A percentile compares a stretch with the other conserved stretches of the same genome.
Evolutionary conservation across 2,888 invertebrate genomes (phyloP).

Genomic region (Neocrepidodera transversa): DNA sequence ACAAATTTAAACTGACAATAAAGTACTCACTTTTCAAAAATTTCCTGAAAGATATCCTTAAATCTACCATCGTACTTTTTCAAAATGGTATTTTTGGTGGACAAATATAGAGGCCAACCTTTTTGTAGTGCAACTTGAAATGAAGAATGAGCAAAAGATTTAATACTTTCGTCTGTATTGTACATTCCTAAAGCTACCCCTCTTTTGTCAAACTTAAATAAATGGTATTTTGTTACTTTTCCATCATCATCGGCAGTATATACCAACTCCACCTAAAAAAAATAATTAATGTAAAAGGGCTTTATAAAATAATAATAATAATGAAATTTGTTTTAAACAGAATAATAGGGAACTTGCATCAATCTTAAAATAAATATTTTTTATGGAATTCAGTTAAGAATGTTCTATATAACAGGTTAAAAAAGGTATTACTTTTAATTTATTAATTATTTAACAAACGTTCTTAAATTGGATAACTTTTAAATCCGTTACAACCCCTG

Average conservation of each 20-base stretch:
- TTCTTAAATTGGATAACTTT: too few relatives aligned
- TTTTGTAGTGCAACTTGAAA: slow-evolving; percentile 86
- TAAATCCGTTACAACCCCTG: too few relatives aligned
- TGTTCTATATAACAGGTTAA: too few relatives aligned
- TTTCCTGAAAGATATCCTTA: slow-evolving; percentile 91
- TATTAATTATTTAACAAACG: too few relatives aligned
- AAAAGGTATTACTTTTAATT: too few relatives aligned
- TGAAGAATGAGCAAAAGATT: slow-evolving; percentile 84
- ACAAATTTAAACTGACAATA: too few relatives aligned
- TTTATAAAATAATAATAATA: too few relatives aligned
- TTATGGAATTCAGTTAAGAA: too few relatives aligned
- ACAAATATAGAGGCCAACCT: slow-evolving; percentile 88
- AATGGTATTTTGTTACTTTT: slow-evolving; percentile 63
- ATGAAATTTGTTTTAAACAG: too few relatives aligned
- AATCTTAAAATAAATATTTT: too few relatives aligned
- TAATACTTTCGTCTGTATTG: slow-evolving; percentile 87
- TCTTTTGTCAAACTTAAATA: slow-evolving; percentile 75
- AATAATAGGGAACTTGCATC: too few relatives aligned
- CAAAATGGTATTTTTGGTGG: slow-evolving; percentile 90
- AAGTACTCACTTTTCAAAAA: slow-evolving; percentile 78
- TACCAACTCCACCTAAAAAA: slow-evolving; percentile 72
- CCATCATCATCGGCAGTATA: slow-evolving; percentile 72
- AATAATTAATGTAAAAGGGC: slow-evolving; percentile 9
- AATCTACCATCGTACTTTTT: slow-evolving; percentile 89
- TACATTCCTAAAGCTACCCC: slow-evolving; percentile 91